Conservation (phyloP, 2,888 invertebrate genomes). For the Drosophila borborema region DNA sequence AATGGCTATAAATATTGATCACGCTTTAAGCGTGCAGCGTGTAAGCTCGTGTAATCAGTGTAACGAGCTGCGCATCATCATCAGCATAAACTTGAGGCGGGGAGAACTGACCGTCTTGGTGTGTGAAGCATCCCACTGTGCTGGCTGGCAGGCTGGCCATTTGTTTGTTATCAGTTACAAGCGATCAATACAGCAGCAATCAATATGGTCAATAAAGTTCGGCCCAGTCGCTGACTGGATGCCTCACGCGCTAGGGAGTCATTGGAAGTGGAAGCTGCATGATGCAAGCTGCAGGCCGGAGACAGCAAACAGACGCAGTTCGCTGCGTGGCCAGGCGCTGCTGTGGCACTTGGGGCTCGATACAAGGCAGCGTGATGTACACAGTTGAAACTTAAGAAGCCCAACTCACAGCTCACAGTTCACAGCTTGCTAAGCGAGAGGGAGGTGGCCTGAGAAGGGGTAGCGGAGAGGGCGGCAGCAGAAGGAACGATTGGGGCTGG, state of each 20-base stretch:
- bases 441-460: background rate
- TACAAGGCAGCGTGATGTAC: constrained; percentile 77
- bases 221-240: constrained; percentile 30
- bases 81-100: constrained; percentile 9
- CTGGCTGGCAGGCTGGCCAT: constrained; percentile 45
- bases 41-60: constrained; percentile 29
- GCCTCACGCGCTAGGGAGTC: constrained; percentile 48
- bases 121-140: constrained; percentile 64
- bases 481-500: constrained; percentile 15
- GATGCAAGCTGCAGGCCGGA: background rate
- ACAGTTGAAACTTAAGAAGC: constrained; percentile 73
- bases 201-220: constrained; percentile 80
- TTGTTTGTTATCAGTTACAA: constrained; percentile 69
- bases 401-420: constrained; percentile 60
- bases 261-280: constrained; percentile 23
- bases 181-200: constrained; percentile 79
- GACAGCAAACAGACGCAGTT: constrained; percentile 21
- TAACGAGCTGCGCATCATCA: constrained; percentile 31
- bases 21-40: constrained; percentile 11
- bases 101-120: constrained; percentile 17
- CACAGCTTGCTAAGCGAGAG: constrained; percentile 43
- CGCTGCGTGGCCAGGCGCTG: constrained; percentile 29
- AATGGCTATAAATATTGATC: background rate
- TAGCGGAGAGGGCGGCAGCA: background rate
- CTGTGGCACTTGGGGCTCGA: constrained; percentile 40